A percentile compares a stretch with the other conserved stretches of the same genome.
Evolutionary conservation across 2,888 invertebrate species (phyloP).

Genomic region (Caenorhabditis sp.): DNA sequence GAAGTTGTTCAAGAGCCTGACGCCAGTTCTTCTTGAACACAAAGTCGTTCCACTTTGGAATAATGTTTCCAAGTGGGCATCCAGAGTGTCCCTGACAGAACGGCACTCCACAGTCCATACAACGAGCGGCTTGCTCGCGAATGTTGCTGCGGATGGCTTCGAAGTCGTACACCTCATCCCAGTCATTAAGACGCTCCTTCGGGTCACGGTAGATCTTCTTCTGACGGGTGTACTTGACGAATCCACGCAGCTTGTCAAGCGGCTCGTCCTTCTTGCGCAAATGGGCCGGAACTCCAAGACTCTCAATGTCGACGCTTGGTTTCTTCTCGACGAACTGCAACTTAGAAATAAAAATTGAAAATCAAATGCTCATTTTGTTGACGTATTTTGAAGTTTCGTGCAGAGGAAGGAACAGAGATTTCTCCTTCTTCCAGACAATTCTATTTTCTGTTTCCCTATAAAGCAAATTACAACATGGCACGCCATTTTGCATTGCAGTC

Average conservation of each 20-base stretch:
- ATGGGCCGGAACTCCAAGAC: conserved; percentile 70
- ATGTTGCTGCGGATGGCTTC: conserved; percentile 91
- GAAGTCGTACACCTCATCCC: conserved; percentile 92
- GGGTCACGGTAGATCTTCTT: conserved; percentile 91
- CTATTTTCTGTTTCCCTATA: conserved; percentile 17
- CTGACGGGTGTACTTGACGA: conserved; percentile 96
- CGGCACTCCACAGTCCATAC: conserved; percentile 99
- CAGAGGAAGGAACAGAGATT: conserved; percentile 14
- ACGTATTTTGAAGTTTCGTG: background rate
- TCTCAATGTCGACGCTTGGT: conserved; percentile 79
- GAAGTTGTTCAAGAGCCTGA: conserved; percentile 90
- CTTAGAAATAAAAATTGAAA: conserved; percentile 7
- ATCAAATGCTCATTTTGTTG: conserved; percentile 35
- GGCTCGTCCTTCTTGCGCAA: conserved; percentile 76
- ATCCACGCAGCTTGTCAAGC: conserved; percentile 86
- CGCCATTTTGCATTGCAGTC: conserved; percentile 35
- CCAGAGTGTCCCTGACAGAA: conserved; percentile 96
- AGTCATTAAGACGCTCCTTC: conserved; percentile 92
- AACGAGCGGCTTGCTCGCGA: conserved; percentile 91
- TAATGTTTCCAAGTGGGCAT: conserved; percentile 97
- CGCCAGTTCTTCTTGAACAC: conserved; percentile 87
- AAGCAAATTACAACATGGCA: conserved; percentile 52
- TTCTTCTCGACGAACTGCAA: conserved; percentile 61
- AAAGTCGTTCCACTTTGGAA: conserved; percentile 99
- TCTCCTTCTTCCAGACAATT: no score